phyloP scores from a whole-genome alignment of 2,797 vertebrate species.

The Myripristis murdjan region DNA sequence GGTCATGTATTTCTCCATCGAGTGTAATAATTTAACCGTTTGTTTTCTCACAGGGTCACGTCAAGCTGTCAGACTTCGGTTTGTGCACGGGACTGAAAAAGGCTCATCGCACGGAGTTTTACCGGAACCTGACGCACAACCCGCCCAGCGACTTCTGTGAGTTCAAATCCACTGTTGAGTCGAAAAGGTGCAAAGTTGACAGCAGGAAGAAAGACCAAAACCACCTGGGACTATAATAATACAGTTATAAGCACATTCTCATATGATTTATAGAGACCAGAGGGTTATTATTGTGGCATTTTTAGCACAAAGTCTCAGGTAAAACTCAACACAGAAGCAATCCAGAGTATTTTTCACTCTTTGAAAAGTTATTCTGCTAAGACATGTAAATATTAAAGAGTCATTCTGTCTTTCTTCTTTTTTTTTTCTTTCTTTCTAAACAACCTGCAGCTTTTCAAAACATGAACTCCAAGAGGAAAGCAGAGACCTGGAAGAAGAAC shows the following conservation, averaged over 20 bases:
- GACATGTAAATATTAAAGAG: no score
- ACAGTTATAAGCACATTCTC: no score
- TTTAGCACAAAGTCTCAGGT: no score
- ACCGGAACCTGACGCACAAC: slow-evolving; percentile 97
- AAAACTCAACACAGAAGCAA: no score
- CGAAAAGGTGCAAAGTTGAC: neutral
- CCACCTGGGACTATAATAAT: no score
- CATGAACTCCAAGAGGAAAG: slow-evolving; percentile 99
- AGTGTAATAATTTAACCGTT: no score
- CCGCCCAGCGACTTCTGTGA: slow-evolving; percentile 98
- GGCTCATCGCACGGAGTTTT: slow-evolving; percentile 98
- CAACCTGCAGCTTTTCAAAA: slow-evolving; percentile 93
- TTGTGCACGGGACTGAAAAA: slow-evolving; percentile 98
- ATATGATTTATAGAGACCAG: no score
- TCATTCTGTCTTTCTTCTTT: neutral
- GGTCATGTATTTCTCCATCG: no score
- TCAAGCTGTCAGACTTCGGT: slow-evolving; percentile 98
- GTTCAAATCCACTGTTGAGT: slow-evolving; percentile 61
- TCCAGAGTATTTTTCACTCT: no score
- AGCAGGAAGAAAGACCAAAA: no score
- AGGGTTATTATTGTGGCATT: no score
- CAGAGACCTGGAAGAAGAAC: slow-evolving; percentile 99
- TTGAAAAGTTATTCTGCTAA: no score
- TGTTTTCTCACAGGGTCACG: slow-evolving; percentile 89
- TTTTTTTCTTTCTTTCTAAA: neutral